phyloP scores from a whole-genome alignment of 92 coral and sea anemone genomes.

The Porites cylindrica region DNA sequence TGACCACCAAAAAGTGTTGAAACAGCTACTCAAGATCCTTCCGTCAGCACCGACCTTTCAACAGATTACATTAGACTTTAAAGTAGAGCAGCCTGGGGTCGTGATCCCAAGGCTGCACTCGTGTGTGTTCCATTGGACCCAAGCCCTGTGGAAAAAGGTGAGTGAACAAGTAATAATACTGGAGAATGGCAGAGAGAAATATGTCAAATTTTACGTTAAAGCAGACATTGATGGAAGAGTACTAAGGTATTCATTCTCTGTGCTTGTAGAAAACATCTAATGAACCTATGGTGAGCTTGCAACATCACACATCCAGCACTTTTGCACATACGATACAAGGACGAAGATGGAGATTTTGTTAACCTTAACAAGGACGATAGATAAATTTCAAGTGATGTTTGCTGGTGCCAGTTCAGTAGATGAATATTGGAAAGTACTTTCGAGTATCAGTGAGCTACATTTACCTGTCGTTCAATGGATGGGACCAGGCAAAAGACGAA shows the following conservation, averaged over 20 bases:
- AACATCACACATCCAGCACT: slow-evolving; percentile 50
- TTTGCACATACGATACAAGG: slow-evolving; percentile 57
- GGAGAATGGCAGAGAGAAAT: slow-evolving; percentile 11
- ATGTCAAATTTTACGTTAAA: slow-evolving; percentile 11
- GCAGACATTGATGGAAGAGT: not conserved
- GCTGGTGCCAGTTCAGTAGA: slow-evolving; percentile 52
- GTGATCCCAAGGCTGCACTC: not conserved
- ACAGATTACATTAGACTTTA: not conserved
- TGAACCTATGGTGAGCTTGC: slow-evolving; percentile 29
- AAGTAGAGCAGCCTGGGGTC: not conserved
- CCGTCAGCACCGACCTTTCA: slow-evolving; percentile 9
- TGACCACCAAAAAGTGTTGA: slow-evolving; percentile 10
- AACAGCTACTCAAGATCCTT: slow-evolving; percentile 6
- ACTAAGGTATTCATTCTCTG: slow-evolving; percentile 17
- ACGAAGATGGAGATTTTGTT: slow-evolving; percentile 62
- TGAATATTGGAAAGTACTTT: slow-evolving; percentile 47
- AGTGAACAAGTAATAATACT: slow-evolving; percentile 9
- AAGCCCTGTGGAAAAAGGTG: slow-evolving; percentile 10
- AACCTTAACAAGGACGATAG: slow-evolving; percentile 55
- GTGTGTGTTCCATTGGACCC: not conserved
- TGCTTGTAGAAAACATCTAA: slow-evolving; percentile 52
- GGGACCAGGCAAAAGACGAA: slow-evolving; percentile 20
- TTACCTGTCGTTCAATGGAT: slow-evolving; percentile 54
- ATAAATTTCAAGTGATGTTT: slow-evolving; percentile 54
- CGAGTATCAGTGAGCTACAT: slow-evolving; percentile 65